Percentiles rank a stretch among this genome's conserved stretches.
These are phyloP conservation scores for Cyrtodaria siliqua DNA, from an alignment of 2,888 invertebrate genomes.

Conservation along the genomic window DNA sequence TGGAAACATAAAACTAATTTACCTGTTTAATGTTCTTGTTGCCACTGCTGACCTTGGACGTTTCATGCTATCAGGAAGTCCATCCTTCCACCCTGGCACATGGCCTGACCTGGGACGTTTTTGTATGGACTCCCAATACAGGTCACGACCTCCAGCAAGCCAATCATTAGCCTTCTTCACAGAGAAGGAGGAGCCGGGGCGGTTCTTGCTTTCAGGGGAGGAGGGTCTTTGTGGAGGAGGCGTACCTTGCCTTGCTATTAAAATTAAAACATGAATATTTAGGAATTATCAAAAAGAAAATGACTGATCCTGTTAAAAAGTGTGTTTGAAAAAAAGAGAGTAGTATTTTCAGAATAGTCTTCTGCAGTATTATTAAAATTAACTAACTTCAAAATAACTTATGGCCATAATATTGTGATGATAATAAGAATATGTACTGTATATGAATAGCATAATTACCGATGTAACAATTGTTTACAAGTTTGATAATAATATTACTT, in stretches of 20 bases:
- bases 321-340: no score
- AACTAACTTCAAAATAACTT: neutral
- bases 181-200: slow-evolving; percentile 63
- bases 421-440: no score
- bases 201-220: slow-evolving; percentile 60
- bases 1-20: neutral
- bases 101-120: slow-evolving; percentile 79
- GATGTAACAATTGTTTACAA: no score
- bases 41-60: slow-evolving; percentile 77
- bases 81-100: slow-evolving; percentile 83
- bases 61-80: slow-evolving; percentile 77
- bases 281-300: no score
- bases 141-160: slow-evolving; percentile 82
- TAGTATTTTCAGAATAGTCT: neutral
- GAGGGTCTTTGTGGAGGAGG: slow-evolving; percentile 77
- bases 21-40: slow-evolving; percentile 64
- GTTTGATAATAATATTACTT: no score
- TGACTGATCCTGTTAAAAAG: no score
- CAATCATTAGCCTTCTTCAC: slow-evolving; percentile 75
- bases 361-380: neutral
- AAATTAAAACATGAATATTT: neutral
- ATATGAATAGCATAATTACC: no score
- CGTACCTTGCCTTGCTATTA: slow-evolving; percentile 55
- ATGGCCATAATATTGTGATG: no score
- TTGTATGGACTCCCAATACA: slow-evolving; percentile 78